phyloP scores from a whole-genome alignment of 2,888 invertebrate genomes.

The Volucella zonaria region DNA sequence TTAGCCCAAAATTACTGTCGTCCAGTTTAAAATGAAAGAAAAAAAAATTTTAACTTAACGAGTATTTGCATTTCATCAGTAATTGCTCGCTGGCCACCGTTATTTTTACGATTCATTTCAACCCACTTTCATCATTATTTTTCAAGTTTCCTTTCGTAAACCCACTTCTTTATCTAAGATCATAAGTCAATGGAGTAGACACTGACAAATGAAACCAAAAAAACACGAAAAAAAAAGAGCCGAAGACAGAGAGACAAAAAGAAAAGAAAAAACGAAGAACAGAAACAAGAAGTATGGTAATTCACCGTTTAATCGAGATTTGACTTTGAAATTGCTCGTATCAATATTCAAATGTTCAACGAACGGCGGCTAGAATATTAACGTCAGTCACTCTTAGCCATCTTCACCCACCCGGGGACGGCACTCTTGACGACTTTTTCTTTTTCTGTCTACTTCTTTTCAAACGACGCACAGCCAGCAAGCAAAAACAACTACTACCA shows the following conservation, averaged over 20 bases:
- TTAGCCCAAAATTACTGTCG: slow-evolving; percentile 14
- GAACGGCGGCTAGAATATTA: slow-evolving; percentile 53
- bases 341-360: slow-evolving; percentile 64
- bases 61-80: slow-evolving; percentile 64
- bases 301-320: slow-evolving; percentile 60
- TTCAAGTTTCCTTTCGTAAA: slow-evolving; percentile 67
- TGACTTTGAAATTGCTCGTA: slow-evolving; percentile 63
- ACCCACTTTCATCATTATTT: slow-evolving; percentile 65
- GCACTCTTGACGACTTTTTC: background rate
- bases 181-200: slow-evolving; percentile 41
- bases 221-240: slow-evolving; percentile 1
- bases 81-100: slow-evolving; percentile 66
- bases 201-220: slow-evolving; percentile 41
- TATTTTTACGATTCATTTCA: slow-evolving; percentile 64
- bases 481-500: too few species aligned
- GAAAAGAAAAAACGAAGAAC: background rate
- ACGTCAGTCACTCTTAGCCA: slow-evolving; percentile 34
- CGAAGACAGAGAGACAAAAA: slow-evolving; percentile 15
- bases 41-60: background rate
- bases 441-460: slow-evolving; percentile 21
- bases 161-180: slow-evolving; percentile 70
- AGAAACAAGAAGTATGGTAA: slow-evolving; percentile 36
- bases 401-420: slow-evolving; percentile 45
- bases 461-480: background rate
- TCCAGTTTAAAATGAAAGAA: background rate